A percentile compares a stretch with the other conserved stretches of the same genome.
These are phyloP conservation scores for Diacarnus erythraeanus DNA, from an alignment of 37 sponge, comb jelly and placozoan genomes.

Conservation along the genomic window DNA sequence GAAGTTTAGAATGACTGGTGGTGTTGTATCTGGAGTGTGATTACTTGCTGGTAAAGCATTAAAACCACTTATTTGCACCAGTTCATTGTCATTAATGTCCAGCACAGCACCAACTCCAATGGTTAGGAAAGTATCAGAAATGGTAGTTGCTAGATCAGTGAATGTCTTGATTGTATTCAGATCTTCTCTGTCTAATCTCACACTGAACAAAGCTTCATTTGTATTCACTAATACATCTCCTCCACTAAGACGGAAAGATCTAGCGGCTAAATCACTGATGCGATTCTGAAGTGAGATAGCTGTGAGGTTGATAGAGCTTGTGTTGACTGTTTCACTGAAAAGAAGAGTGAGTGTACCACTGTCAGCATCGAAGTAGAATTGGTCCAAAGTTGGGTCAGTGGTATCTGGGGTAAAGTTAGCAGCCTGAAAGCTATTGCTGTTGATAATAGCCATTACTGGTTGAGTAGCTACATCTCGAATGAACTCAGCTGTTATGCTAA, in stretches of 20 bases:
- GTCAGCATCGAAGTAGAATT: constrained; percentile 69
- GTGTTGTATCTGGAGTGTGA: constrained; percentile 53
- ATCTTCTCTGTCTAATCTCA: constrained; percentile 44
- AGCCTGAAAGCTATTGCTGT: constrained; percentile 46
- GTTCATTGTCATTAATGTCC: constrained; percentile 73
- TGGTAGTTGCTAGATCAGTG: constrained; percentile 46
- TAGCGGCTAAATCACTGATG: not conserved
- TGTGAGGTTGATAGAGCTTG: constrained; percentile 24
- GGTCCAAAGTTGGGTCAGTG: constrained; percentile 53
- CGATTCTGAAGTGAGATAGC: constrained; percentile 60
- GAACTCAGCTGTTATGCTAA: constrained; percentile 70
- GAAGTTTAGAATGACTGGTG: constrained; percentile 64
- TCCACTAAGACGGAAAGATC: constrained; percentile 49
- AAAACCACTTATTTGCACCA: constrained; percentile 18
- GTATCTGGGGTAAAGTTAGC: constrained; percentile 59
- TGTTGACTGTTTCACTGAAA: constrained; percentile 84
- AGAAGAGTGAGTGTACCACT: constrained; percentile 60
- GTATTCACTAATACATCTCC: constrained; percentile 38
- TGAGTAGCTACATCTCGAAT: constrained; percentile 69
- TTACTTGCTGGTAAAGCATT: constrained; percentile 27
- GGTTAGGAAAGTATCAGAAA: constrained; percentile 56
- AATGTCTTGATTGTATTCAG: constrained; percentile 66
- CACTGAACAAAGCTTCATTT: constrained; percentile 49
- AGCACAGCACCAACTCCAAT: constrained; percentile 43
- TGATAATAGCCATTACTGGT: constrained; percentile 66